These are phyloP conservation scores for Timema cristinae DNA, from an alignment of 2,888 invertebrate species.

Conservation along the genomic window DNA sequence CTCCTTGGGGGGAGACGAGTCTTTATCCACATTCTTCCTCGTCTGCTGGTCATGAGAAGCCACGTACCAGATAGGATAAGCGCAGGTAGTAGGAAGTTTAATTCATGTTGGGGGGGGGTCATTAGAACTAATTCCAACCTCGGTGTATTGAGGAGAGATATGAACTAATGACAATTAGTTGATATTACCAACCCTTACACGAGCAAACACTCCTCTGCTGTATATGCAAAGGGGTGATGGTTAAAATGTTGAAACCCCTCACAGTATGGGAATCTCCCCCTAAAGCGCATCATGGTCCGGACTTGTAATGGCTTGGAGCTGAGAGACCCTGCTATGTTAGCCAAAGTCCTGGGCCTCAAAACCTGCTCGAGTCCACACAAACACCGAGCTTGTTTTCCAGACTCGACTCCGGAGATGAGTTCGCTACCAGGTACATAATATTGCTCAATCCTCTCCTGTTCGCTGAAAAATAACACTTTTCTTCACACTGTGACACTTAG, in stretches of 20 bases:
- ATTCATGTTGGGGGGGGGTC: no score
- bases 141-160: no score
- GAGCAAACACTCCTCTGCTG: no score
- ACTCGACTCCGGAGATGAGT: slow-evolving; percentile 54
- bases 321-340: slow-evolving; percentile 52
- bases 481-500: no score
- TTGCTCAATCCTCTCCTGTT: no score
- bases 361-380: slow-evolving; percentile 44
- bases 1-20: slow-evolving; percentile 93
- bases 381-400: slow-evolving; percentile 53
- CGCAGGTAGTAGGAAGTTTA: slow-evolving; percentile 43
- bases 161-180: no score
- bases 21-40: slow-evolving; percentile 94
- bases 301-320: slow-evolving; percentile 75
- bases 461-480: no score
- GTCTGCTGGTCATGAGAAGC: slow-evolving; percentile 89
- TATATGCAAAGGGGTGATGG: no score
- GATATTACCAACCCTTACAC: no score
- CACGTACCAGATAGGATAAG: slow-evolving; percentile 53
- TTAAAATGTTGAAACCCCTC: slow-evolving; percentile 17
- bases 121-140: no score
- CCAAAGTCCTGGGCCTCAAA: slow-evolving; percentile 44
- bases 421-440: slow-evolving; percentile 49
- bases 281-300: slow-evolving; percentile 68
- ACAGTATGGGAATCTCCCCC: slow-evolving; percentile 39